phyloP scores from a whole-genome alignment of 1,140 invertebrate species.

The Reticulitermes speratus region DNA sequence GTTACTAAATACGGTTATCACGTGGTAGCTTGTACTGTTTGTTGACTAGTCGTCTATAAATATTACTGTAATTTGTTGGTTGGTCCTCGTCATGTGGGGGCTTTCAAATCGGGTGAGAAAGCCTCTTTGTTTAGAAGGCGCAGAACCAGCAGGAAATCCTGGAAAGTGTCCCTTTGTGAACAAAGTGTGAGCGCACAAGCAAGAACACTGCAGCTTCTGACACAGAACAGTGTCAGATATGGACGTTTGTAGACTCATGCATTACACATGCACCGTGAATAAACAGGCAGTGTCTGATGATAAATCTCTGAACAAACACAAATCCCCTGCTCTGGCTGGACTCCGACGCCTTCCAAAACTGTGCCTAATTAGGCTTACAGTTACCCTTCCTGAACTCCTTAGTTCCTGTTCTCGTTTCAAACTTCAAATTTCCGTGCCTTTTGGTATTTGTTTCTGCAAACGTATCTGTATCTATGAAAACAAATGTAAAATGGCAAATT shows the following conservation, averaged over 20 bases:
- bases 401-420: not conserved
- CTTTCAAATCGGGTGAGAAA: not conserved
- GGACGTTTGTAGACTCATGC: conserved; percentile 3
- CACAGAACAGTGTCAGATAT: not conserved
- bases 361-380: not conserved
- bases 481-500: not conserved
- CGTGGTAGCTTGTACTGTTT: too few species aligned
- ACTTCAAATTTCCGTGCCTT: not conserved
- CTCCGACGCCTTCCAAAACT: not conserved
- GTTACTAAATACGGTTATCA: too few species aligned
- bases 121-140: not conserved
- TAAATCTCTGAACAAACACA: conserved; percentile 10
- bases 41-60: too few species aligned
- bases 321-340: not conserved
- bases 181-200: not conserved
- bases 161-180: not conserved
- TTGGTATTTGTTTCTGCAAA: not conserved
- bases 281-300: not conserved
- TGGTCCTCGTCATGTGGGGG: too few species aligned
- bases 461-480: not conserved
- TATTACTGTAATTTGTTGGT: too few species aligned
- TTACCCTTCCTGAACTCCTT: not conserved
- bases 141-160: not conserved
- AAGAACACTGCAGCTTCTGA: not conserved
- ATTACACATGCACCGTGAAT: conserved; percentile 1